Conservation (phyloP, 2,113 vertebrate species). For the Tetrax tetrax region DNA sequence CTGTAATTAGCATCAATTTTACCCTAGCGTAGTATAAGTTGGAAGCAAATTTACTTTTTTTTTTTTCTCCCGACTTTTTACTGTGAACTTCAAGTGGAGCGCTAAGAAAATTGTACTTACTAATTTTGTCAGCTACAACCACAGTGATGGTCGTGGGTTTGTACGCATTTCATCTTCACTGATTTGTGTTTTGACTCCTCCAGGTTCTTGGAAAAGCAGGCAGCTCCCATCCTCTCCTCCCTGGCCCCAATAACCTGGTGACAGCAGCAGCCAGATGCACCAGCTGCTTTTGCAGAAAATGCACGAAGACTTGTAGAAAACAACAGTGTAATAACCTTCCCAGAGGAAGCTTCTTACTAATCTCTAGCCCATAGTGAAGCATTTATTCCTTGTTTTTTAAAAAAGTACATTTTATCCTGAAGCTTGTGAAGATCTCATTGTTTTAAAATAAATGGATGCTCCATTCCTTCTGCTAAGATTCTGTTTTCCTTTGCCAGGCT, state of each 20-base stretch:
- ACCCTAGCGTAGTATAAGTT: neutral
- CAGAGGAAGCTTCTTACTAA: neutral
- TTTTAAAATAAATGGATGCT: neutral
- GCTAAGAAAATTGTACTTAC: fast-evolving
- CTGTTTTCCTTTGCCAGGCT: neutral
- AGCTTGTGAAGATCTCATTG: neutral
- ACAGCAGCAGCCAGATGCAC: neutral
- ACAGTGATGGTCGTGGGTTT: fast-evolving
- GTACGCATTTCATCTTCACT: fast-evolving
- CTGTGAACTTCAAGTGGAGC: neutral
- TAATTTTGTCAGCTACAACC: neutral
- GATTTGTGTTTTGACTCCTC: fast-evolving
- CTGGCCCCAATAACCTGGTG: fast-evolving
- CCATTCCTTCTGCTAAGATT: neutral
- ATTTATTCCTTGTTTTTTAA: neutral
- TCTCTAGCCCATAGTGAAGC: neutral
- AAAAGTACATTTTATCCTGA: neutral
- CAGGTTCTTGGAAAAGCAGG: neutral
- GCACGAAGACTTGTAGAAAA: neutral
- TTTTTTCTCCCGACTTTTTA: fast-evolving
- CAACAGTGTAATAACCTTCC: neutral
- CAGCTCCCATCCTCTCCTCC: fast-evolving
- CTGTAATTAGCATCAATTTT: neutral
- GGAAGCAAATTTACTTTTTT: neutral
- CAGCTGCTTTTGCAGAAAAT: neutral